These are phyloP conservation scores for Celastrina argiolus DNA, from an alignment of 2,888 invertebrate species.

Conservation along the genomic window DNA sequence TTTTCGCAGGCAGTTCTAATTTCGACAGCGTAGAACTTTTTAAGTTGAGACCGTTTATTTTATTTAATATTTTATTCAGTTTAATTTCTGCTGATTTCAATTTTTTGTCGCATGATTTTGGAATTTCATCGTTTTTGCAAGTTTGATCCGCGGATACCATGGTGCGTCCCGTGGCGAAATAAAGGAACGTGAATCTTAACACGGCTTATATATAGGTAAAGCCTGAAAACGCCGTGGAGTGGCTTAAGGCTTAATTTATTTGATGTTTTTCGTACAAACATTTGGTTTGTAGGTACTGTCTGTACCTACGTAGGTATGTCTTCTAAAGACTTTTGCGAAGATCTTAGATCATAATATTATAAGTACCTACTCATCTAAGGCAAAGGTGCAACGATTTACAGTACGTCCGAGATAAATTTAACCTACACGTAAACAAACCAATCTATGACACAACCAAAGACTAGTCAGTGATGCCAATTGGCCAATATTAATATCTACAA, in stretches of 20 bases:
- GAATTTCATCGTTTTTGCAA: slow-evolving; percentile 24
- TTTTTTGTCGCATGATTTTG: slow-evolving; percentile 55
- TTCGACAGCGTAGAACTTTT: slow-evolving; percentile 45
- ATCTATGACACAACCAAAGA: no score
- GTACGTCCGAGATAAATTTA: no score
- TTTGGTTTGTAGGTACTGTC: no score
- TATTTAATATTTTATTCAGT: slow-evolving; percentile 54
- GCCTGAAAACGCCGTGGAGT: slow-evolving; percentile 29
- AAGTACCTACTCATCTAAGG: no score
- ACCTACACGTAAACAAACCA: no score
- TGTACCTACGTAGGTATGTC: no score
- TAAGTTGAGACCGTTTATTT: slow-evolving; percentile 54
- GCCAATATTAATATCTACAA: no score
- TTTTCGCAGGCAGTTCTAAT: slow-evolving; percentile 40
- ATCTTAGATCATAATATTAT: no score
- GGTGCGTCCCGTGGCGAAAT: slow-evolving; percentile 36
- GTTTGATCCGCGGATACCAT: slow-evolving; percentile 44
- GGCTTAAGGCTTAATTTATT: neutral
- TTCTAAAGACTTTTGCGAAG: no score
- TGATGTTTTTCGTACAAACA: no score
- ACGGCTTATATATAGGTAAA: slow-evolving; percentile 52
- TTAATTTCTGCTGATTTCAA: slow-evolving; percentile 58
- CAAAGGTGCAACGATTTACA: no score
- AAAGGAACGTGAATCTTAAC: slow-evolving; percentile 36
- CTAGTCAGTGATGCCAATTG: no score